Evolutionary conservation across 2,888 invertebrate species (phyloP).

Genomic region (Brachynemurus nebulosus): DNA sequence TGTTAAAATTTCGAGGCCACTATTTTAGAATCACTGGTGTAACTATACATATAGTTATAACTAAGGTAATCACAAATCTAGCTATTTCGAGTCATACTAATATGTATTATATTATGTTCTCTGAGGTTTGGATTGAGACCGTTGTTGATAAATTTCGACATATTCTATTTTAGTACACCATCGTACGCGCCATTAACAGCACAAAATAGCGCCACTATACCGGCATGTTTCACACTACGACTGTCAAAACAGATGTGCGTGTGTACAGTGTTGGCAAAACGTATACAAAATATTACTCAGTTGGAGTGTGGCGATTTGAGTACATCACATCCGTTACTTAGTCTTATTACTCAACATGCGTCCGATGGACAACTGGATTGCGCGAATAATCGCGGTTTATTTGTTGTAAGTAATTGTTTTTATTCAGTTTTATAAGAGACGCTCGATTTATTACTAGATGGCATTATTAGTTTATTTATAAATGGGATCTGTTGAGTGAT

Average conservation of each 20-base stretch:
- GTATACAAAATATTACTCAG: slow-evolving; percentile 48
- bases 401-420: slow-evolving; percentile 52
- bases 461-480: too few species aligned
- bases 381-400: slow-evolving; percentile 62
- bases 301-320: slow-evolving; percentile 42
- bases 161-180: too few species aligned
- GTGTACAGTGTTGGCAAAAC: slow-evolving; percentile 55
- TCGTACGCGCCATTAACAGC: slow-evolving; percentile 66
- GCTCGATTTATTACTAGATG: too few species aligned
- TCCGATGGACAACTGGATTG: slow-evolving; percentile 61
- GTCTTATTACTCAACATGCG: slow-evolving; percentile 63
- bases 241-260: slow-evolving; percentile 78
- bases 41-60: too few species aligned
- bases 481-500: too few species aligned
- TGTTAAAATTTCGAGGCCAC: too few species aligned
- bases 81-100: too few species aligned
- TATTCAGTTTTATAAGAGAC: background rate
- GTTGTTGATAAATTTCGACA: too few species aligned
- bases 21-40: too few species aligned
- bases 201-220: slow-evolving; percentile 77
- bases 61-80: too few species aligned
- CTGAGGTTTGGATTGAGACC: too few species aligned
- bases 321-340: slow-evolving; percentile 49
- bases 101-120: too few species aligned
- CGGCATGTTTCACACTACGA: slow-evolving; percentile 74